Percentiles rank a stretch among this genome's conserved stretches.
Conservation (phyloP, 1,140 invertebrate genomes). For the Philotrypesis tridentata region DNA sequence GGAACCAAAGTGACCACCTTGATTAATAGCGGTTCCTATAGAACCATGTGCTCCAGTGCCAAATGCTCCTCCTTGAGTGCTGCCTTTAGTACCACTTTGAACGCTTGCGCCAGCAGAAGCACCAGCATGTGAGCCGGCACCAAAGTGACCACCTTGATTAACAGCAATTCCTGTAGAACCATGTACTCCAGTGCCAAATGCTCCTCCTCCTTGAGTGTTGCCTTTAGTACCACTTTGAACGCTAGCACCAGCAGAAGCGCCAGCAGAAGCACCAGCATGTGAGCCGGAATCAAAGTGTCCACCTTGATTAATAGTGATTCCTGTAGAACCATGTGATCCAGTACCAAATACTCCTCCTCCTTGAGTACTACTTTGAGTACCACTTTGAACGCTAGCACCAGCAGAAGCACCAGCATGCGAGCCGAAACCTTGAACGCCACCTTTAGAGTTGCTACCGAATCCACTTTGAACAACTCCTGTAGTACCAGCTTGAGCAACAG, state of each 20-base stretch:
- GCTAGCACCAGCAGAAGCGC: neutral
- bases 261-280: neutral
- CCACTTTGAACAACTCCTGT: too few species aligned
- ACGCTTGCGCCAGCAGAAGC: too few species aligned
- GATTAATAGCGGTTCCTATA: neutral
- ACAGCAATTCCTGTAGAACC: too few species aligned
- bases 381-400: neutral
- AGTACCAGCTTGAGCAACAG: neutral
- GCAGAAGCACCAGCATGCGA: neutral
- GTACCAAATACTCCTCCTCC: neutral
- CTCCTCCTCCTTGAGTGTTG: neutral
- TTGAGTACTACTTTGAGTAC: neutral
- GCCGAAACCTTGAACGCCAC: too few species aligned
- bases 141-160: too few species aligned
- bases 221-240: neutral
- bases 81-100: neutral
- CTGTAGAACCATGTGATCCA: neutral
- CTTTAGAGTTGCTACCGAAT: neutral
- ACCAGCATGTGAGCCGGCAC: neutral
- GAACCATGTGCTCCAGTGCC: neutral
- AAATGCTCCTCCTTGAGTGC: neutral
- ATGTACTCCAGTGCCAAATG: too few species aligned
- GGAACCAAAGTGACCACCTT: too few species aligned
- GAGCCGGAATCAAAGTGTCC: too few species aligned
- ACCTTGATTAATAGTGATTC: neutral